These are phyloP conservation scores for Heliothis subflexa DNA, from an alignment of 1,140 invertebrate genomes.

Conservation along the genomic window DNA sequence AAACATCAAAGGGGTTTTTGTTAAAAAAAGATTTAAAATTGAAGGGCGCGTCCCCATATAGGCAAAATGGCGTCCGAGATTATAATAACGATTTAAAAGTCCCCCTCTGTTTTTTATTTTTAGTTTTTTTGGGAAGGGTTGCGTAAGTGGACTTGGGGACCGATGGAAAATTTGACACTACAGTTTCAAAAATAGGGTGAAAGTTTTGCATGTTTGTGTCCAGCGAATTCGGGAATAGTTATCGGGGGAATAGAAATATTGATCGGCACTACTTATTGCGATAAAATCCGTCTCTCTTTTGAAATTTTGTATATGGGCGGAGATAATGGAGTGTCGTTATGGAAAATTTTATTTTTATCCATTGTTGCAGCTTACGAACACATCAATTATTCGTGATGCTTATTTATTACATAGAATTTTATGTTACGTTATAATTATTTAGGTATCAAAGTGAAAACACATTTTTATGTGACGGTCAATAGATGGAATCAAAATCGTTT, in stretches of 20 bases:
- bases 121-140: slow-evolving; percentile 81
- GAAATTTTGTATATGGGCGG: slow-evolving; percentile 3
- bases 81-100: slow-evolving; percentile 85
- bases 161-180: slow-evolving; percentile 78
- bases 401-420: too few species aligned
- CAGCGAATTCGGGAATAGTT: slow-evolving; percentile 42
- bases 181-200: slow-evolving; percentile 73
- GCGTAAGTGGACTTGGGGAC: slow-evolving; percentile 78
- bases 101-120: slow-evolving; percentile 73
- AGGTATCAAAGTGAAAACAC: too few species aligned
- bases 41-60: slow-evolving; percentile 82
- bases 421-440: too few species aligned
- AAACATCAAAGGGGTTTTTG: slow-evolving; percentile 84
- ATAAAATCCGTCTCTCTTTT: slow-evolving; percentile 32
- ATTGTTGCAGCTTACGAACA: neutral
- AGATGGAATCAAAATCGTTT: too few species aligned
- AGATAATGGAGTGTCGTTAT: neutral
- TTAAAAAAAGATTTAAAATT: slow-evolving; percentile 81
- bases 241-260: slow-evolving; percentile 4
- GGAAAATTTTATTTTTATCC: neutral
- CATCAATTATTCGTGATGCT: too few species aligned
- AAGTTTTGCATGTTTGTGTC: slow-evolving; percentile 61
- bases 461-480: too few species aligned
- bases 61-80: slow-evolving; percentile 83
- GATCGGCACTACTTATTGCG: slow-evolving; percentile 32